Conservation (phyloP, 2,888 invertebrate species). For the Drosophila silvestris region DNA sequence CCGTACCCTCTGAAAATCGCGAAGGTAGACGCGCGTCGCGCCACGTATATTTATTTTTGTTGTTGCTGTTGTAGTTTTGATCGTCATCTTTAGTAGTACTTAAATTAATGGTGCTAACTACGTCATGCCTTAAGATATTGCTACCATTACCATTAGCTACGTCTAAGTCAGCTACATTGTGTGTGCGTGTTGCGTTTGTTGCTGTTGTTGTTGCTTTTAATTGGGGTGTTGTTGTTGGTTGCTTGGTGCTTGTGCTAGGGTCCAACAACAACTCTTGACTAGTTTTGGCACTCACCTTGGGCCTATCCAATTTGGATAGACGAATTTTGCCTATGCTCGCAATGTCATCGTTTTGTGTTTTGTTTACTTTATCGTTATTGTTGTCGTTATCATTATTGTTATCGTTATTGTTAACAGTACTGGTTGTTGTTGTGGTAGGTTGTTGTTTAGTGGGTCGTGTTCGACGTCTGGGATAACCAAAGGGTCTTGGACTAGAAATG, state of each 20-base stretch:
- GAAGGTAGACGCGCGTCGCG: slow-evolving; percentile 42
- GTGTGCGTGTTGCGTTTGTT: slow-evolving; percentile 45
- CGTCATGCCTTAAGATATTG: slow-evolving; percentile 79
- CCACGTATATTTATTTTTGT: slow-evolving; percentile 51
- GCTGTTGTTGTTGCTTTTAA: slow-evolving; percentile 34
- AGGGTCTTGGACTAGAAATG: slow-evolving; percentile 87
- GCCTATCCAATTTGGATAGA: slow-evolving; percentile 71
- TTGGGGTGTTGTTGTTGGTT: slow-evolving; percentile 43
- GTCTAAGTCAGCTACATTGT: slow-evolving; percentile 46
- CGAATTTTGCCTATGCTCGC: slow-evolving; percentile 63
- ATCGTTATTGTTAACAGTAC: slow-evolving; percentile 29
- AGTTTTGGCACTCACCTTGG: slow-evolving; percentile 84
- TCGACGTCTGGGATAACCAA: slow-evolving; percentile 86
- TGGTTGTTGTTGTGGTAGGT: slow-evolving; percentile 49
- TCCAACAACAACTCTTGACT: slow-evolving; percentile 54
- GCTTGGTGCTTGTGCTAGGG: slow-evolving; percentile 40
- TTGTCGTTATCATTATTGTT: slow-evolving; percentile 45
- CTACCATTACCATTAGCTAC: slow-evolving; percentile 73
- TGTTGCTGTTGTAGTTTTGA: slow-evolving; percentile 2
- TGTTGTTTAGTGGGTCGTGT: slow-evolving; percentile 82
- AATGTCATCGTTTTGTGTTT: slow-evolving; percentile 59
- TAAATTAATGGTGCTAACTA: slow-evolving; percentile 69
- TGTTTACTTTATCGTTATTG: slow-evolving; percentile 43
- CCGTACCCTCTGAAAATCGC: slow-evolving; percentile 25
- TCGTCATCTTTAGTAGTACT: slow-evolving; percentile 42